A percentile compares a stretch with the other conserved stretches of the same genome.
phyloP scores from a whole-genome alignment of 2,797 vertebrate species.

The Pteronotus mesoamericanus region DNA sequence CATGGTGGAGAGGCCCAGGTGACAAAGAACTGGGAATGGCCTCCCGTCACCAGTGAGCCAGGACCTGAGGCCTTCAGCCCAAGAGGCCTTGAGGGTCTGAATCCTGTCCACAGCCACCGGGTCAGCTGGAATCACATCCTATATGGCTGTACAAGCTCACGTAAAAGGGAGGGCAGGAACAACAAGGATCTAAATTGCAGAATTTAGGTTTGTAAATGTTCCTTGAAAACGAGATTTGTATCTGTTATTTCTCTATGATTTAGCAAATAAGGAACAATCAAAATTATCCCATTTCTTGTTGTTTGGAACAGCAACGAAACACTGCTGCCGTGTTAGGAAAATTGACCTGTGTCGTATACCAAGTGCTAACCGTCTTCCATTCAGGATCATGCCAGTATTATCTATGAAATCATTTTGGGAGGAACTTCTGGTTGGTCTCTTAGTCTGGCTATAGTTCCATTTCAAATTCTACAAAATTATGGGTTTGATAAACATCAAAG shows the following conservation, averaged over 20 bases:
- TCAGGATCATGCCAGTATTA: background rate
- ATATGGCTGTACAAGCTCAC: background rate
- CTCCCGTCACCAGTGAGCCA: background rate
- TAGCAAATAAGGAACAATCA: background rate
- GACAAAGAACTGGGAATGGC: background rate
- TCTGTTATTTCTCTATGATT: background rate
- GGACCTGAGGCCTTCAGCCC: background rate
- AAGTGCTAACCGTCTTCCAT: background rate
- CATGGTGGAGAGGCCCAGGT: background rate
- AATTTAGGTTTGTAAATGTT: background rate
- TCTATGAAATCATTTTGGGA: background rate
- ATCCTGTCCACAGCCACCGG: background rate
- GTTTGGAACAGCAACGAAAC: background rate
- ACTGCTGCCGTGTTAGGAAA: background rate
- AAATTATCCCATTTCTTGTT: background rate
- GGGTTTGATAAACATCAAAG: background rate
- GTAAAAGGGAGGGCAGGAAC: background rate
- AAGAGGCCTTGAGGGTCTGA: background rate
- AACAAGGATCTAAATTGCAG: background rate
- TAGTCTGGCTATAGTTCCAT: background rate
- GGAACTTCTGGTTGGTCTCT: background rate
- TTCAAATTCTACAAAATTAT: slow-evolving; percentile 30
- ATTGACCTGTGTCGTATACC: background rate
- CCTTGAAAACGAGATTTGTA: background rate
- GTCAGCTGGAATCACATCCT: background rate